Base-by-base conservation (phyloP, 1,140 invertebrate genomes). In the Matsumurasca onukii region DNA sequence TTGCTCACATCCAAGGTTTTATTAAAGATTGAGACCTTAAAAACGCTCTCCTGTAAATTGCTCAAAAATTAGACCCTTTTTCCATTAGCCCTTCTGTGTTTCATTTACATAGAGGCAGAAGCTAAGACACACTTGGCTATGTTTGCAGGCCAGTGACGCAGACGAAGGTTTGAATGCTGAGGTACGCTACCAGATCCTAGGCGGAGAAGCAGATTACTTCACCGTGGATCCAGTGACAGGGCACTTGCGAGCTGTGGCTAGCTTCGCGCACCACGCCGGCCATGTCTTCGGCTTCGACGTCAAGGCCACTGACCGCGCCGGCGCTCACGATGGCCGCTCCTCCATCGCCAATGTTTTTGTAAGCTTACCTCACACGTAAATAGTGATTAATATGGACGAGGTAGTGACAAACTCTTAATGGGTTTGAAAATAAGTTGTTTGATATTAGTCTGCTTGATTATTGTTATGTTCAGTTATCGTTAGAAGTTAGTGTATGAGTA, bases 301-400 rank as follows among this genome's bases (percentile, higher is more conserved):
- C n/a, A 92, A 92, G 79, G 92, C 92, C 2, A 93, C 90, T 0
- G 92, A 95, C 76, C 84, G 86, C 68, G 75, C 81, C 52, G 92
- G 92, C 0, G 87, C 88, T 39, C 87, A 91, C 71, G 88, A 91
- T 75, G 92, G 92, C 0, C 85, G 85, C 67, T 92, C 91, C 27
- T 87, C 90, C 25, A 92, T 93, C 59, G 88, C 88, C 51, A 93
- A 92, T 75, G 89, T 94, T 69, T 91, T 92, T 78, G 91, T 92
- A 78, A 88, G 89, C 87, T 29, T 39, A 39, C 5, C 5, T 39
- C n/a, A n/a, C n/a, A n/a, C n/a, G n/a, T 39, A 39, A 39, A 39
- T 39, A 39, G 17, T 39, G 34, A 39, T 39, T 39, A 9, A 39
- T 39, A n/a, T n/a, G n/a, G n/a, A n/a, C n/a, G n/a, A n/a, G n/a